Percentiles rank a stretch among this genome's conserved stretches.
phyloP scores from a whole-genome alignment of 1,140 invertebrate genomes.

The Portunus trituberculatus region DNA sequence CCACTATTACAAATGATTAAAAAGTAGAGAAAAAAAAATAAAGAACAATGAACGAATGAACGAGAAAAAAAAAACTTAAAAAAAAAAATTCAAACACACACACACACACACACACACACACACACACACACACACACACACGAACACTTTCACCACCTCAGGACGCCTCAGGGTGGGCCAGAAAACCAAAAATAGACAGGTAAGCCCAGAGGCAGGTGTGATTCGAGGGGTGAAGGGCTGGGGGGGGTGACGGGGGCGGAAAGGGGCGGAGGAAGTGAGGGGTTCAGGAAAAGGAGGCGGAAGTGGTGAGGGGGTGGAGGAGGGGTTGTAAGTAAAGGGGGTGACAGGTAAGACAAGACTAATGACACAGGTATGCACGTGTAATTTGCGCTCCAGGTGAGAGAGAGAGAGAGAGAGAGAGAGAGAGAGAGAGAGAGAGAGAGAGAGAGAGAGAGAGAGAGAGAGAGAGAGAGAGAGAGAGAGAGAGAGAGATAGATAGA shows the following conservation, averaged over 20 bases:
- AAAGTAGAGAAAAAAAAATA: no score
- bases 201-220: background rate
- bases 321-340: background rate
- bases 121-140: constrained; percentile 52
- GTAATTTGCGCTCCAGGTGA: background rate
- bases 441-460: background rate
- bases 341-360: no score
- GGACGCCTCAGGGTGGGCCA: background rate
- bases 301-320: no score
- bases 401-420: background rate
- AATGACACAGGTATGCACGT: no score
- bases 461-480: background rate
- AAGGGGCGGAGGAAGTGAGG: no score
- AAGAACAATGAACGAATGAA: no score
- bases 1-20: no score
- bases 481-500: no score
- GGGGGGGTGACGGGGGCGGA: background rate
- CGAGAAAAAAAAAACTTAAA: background rate
- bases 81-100: background rate
- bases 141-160: background rate
- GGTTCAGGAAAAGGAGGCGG: no score
- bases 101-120: constrained; percentile 48
- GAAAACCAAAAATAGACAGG: background rate
- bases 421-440: background rate
- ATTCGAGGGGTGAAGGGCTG: background rate